Conservation (phyloP, 2,888 invertebrate species). For the Leptopilina drosophilae region DNA sequence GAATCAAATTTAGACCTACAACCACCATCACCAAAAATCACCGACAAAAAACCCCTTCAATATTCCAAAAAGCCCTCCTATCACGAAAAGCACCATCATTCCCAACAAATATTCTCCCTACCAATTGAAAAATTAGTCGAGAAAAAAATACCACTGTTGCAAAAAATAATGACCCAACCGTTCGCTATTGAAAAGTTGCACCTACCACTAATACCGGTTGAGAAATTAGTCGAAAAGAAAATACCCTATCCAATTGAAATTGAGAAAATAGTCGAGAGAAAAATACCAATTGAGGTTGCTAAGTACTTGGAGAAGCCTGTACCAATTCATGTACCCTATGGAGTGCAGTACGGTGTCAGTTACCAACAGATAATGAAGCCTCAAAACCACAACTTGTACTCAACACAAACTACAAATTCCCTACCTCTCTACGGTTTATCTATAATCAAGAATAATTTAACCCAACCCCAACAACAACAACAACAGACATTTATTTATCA, state of each 20-base stretch:
- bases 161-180: conserved; percentile 72
- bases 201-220: too few species aligned
- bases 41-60: too few species aligned
- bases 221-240: conserved; percentile 81
- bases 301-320: conserved; percentile 64
- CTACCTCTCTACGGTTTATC: conserved; percentile 51
- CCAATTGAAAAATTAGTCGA: conserved; percentile 80
- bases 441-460: conserved; percentile 53
- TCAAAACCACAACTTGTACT: conserved; percentile 57
- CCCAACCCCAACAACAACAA: conserved; percentile 43
- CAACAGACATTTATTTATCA: conserved; percentile 59
- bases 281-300: conserved; percentile 74
- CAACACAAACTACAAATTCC: conserved; percentile 38
- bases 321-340: conserved; percentile 59
- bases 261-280: conserved; percentile 78
- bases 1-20: too few species aligned
- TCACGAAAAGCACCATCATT: too few species aligned
- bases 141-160: conserved; percentile 68
- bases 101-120: too few species aligned
- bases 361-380: conserved; percentile 65
- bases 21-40: too few species aligned
- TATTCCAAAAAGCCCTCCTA: too few species aligned
- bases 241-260: conserved; percentile 76
- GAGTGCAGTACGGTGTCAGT: conserved; percentile 62
- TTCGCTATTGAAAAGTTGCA: conserved; percentile 78